Conservation (phyloP, 2,888 invertebrate species). For the Melipona beecheii region DNA sequence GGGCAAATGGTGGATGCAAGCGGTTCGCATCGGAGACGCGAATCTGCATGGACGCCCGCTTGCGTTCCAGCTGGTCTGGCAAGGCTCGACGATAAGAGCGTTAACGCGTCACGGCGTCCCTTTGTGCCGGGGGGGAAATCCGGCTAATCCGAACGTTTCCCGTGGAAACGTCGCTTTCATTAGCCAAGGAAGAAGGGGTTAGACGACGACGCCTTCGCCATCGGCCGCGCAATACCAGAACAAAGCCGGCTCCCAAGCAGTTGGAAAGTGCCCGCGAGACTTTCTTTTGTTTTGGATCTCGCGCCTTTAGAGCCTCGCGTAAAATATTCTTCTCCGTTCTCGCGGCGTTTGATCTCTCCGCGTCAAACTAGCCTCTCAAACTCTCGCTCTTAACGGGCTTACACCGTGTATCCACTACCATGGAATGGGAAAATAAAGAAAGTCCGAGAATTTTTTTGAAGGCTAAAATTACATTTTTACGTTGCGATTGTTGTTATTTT, state of each 20-base stretch:
- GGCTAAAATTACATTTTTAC: too few species aligned
- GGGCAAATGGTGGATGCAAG: conserved; percentile 3
- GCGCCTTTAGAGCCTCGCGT: background rate
- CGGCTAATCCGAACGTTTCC: conserved; percentile 41
- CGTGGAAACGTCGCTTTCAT: conserved; percentile 29
- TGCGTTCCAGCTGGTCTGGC: conserved; percentile 34
- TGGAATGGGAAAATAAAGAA: too few species aligned
- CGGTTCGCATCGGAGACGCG: conserved; percentile 25
- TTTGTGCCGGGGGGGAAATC: conserved; percentile 34
- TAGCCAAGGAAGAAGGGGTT: background rate
- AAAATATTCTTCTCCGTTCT: background rate
- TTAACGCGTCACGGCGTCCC: conserved; percentile 19
- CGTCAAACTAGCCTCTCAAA: background rate
- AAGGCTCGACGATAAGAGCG: conserved; percentile 34
- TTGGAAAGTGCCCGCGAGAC: background rate
- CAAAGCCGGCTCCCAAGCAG: background rate
- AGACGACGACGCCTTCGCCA: background rate
- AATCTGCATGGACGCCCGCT: conserved; percentile 10
- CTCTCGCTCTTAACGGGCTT: too few species aligned
- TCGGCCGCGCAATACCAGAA: conserved; percentile 6
- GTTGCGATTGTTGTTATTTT: too few species aligned
- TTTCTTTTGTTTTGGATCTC: background rate
- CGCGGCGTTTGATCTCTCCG: background rate
- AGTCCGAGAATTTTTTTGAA: too few species aligned
- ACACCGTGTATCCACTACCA: too few species aligned